phyloP scores from a whole-genome alignment of 1,140 invertebrate species.

The Drosophila elegans region DNA sequence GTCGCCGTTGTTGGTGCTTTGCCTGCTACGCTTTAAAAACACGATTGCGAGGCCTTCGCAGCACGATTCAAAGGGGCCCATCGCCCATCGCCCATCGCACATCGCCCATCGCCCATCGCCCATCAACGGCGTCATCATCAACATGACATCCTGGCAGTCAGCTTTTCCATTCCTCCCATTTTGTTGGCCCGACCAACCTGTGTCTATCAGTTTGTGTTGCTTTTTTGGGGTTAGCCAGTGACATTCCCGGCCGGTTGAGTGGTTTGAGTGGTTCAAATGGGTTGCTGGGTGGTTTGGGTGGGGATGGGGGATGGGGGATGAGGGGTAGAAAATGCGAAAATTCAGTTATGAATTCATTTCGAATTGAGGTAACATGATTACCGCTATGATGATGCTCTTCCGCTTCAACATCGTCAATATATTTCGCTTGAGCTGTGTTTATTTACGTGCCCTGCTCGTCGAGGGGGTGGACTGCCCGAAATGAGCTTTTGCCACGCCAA shows the following conservation, averaged over 20 bases:
- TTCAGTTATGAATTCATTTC: conserved; percentile 85
- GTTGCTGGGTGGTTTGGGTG: neutral
- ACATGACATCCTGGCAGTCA: conserved; percentile 46
- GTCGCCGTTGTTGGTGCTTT: conserved; percentile 15
- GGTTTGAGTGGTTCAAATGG: conserved; percentile 5
- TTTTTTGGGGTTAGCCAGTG: conserved; percentile 50
- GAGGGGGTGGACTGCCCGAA: conserved; percentile 29
- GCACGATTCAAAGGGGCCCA: conserved; percentile 19
- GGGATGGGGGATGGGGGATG: neutral
- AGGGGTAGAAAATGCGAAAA: conserved; percentile 69
- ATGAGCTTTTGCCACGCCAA: conserved; percentile 80
- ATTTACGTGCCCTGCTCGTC: conserved; percentile 64
- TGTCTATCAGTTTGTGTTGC: conserved; percentile 41
- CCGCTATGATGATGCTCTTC: conserved; percentile 83
- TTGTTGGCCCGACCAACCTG: conserved; percentile 5
- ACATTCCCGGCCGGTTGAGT: conserved; percentile 43
- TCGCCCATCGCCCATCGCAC: neutral
- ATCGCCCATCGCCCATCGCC: conserved; percentile 4
- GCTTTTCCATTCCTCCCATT: conserved; percentile 11
- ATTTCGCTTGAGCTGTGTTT: conserved; percentile 81
- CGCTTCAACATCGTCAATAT: conserved; percentile 81
- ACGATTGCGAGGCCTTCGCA: conserved; percentile 41
- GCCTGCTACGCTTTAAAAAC: conserved; percentile 61
- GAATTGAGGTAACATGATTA: conserved; percentile 85
- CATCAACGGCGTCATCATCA: conserved; percentile 46